These are phyloP conservation scores for Mesocentrotus franciscanus DNA, from an alignment of 53 echinoderm and acorn worm genomes.

Conservation along the genomic window DNA sequence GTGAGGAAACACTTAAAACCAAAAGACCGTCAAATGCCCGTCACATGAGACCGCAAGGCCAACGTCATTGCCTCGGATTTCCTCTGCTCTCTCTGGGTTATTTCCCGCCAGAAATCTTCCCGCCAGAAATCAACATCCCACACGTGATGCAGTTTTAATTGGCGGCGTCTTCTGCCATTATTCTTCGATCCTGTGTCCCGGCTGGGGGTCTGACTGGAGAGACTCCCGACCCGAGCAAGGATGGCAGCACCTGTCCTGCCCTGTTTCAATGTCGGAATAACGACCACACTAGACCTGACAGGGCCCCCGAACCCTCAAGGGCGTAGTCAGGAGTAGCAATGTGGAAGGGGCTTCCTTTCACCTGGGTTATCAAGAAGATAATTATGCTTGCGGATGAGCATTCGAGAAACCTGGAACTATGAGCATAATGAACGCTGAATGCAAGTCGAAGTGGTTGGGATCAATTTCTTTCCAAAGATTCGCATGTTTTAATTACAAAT, in stretches of 20 bases:
- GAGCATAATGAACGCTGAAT: too few relatives aligned
- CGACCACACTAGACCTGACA: constrained; percentile 38
- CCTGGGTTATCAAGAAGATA: not conserved
- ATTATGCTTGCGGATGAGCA: not conserved
- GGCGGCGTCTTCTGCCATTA: constrained; percentile 61
- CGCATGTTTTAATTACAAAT: too few relatives aligned
- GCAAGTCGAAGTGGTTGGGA: too few relatives aligned
- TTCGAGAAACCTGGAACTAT: not conserved
- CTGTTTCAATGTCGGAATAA: constrained; percentile 35
- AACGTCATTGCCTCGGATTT: not conserved
- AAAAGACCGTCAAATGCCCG: not conserved
- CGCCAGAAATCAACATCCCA: constrained; percentile 42
- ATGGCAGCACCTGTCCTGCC: constrained; percentile 38
- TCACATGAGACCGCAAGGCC: constrained; percentile 30
- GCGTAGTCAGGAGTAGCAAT: not conserved
- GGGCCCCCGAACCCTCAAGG: constrained; percentile 9
- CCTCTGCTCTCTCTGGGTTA: not conserved
- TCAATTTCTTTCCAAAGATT: too few relatives aligned
- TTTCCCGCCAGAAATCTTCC: constrained; percentile 26
- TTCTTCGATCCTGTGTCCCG: constrained; percentile 35
- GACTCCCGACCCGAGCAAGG: constrained; percentile 26
- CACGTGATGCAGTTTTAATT: constrained; percentile 63
- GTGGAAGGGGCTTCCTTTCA: not conserved
- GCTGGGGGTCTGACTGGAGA: constrained; percentile 10
- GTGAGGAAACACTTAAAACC: constrained; percentile 22